phyloP scores from a whole-genome alignment of 2,113 vertebrate genomes.

The Lophotis ruficrista region DNA sequence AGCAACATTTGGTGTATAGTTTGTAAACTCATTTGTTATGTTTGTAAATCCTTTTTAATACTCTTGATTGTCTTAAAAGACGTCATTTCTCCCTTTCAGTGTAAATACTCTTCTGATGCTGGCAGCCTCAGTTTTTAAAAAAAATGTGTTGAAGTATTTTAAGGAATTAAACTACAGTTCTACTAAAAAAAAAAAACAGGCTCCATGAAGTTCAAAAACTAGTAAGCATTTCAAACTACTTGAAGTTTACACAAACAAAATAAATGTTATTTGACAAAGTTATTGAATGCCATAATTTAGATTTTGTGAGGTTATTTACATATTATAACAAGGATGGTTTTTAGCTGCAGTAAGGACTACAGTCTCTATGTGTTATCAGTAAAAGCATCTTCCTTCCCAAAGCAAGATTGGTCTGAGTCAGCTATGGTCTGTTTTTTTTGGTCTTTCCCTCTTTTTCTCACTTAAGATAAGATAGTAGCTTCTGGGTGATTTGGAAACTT shows the following conservation, averaged over 20 bases:
- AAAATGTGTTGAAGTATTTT: background rate
- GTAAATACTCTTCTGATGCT: background rate
- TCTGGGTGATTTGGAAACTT: background rate
- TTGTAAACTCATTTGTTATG: background rate
- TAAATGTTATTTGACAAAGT: background rate
- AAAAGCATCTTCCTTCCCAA: background rate
- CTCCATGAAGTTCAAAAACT: background rate
- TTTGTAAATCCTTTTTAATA: constrained; percentile 4
- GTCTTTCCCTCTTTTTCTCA: background rate
- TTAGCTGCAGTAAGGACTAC: background rate
- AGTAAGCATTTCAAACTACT: background rate
- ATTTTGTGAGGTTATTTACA: background rate
- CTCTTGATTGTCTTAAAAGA: background rate
- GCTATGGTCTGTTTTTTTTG: background rate
- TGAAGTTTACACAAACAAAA: background rate
- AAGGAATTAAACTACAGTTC: background rate
- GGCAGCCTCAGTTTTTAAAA: background rate
- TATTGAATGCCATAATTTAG: background rate
- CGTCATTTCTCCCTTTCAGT: background rate
- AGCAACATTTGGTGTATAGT: background rate
- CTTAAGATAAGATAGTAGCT: background rate
- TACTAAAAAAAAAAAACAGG: background rate
- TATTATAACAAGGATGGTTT: background rate
- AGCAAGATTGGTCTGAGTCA: background rate
- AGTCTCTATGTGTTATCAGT: background rate